A percentile compares a stretch with the other conserved stretches of the same genome.
Conservation (phyloP, 1,140 invertebrate species). For the Meloidogyne chitwoodi region DNA sequence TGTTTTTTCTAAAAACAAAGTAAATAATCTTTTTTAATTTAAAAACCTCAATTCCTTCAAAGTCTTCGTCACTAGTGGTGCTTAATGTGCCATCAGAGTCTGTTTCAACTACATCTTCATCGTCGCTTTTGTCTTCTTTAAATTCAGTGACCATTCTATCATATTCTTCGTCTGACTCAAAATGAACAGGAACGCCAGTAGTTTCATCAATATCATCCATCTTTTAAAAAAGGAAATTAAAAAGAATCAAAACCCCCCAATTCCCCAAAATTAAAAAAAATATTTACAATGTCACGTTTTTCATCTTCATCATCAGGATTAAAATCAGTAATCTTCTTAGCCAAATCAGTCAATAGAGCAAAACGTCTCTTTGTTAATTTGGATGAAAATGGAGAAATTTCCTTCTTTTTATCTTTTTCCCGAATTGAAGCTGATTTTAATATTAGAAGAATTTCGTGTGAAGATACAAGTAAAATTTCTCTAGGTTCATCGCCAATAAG, state of each 20-base stretch:
- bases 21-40: conserved; percentile 41
- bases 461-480: conserved; percentile 92
- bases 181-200: conserved; percentile 58
- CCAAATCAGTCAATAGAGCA: conserved; percentile 86
- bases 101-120: conserved; percentile 53
- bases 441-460: conserved; percentile 90
- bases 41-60: conserved; percentile 38
- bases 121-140: conserved; percentile 47
- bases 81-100: conserved; percentile 58
- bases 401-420: conserved; percentile 80
- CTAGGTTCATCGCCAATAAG: conserved; percentile 93
- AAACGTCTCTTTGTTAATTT: conserved; percentile 85
- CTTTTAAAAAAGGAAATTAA: conserved; percentile 1
- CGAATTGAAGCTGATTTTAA: conserved; percentile 91
- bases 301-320: conserved; percentile 65
- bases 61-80: conserved; percentile 68
- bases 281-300: conserved; percentile 78
- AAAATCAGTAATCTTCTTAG: conserved; percentile 97
- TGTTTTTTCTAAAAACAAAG: conserved; percentile 28
- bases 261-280: conserved; percentile 1
- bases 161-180: conserved; percentile 53
- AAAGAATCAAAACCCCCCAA: background rate
- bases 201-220: conserved; percentile 56
- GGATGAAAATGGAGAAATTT: conserved; percentile 77
- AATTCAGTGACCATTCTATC: conserved; percentile 31